Percentiles rank a stretch among this genome's conserved stretches.
These are phyloP conservation scores for Capreolus pygargus DNA, from an alignment of 2,113 vertebrate species.

Conservation along the genomic window DNA sequence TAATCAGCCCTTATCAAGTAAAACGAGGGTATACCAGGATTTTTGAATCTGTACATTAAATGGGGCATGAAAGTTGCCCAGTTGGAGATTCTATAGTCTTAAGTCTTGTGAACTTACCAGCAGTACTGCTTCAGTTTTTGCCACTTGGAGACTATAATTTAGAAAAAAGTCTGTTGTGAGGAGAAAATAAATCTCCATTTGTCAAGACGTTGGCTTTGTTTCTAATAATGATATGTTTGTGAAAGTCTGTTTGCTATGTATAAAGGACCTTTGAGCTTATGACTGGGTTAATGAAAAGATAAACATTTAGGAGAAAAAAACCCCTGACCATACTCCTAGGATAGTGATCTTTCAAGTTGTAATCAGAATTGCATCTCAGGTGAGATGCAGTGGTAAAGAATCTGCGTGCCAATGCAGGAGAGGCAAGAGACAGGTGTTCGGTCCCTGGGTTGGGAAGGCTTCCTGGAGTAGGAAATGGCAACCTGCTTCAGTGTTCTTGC, in stretches of 20 bases:
- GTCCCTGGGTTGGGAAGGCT: not conserved
- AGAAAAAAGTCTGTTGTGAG: not conserved
- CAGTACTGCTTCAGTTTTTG: not conserved
- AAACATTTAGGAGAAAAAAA: not conserved
- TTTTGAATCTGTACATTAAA: constrained; percentile 50
- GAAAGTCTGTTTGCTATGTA: not conserved
- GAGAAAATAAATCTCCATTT: constrained; percentile 5
- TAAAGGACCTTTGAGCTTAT: not conserved
- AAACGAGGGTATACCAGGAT: constrained; percentile 48
- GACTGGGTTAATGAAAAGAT: not conserved
- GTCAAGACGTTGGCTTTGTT: not conserved
- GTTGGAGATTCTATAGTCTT: constrained; percentile 39
- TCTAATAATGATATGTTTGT: not conserved
- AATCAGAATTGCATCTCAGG: not conserved
- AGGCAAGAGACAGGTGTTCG: not conserved
- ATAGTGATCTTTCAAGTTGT: not conserved
- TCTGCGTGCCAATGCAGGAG: accelerated
- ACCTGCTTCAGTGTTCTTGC: not conserved
- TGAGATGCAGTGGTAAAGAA: not conserved
- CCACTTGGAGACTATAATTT: not conserved
- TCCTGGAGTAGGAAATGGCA: not conserved
- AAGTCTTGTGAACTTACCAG: constrained; percentile 9
- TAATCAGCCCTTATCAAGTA: constrained; percentile 62
- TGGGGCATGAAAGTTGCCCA: constrained; percentile 49
- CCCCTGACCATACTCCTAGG: no score